Evolutionary conservation across 2,113 vertebrate species (phyloP), one percentile per base, ranked within the genome.

Genomic region (Delphinus delphis): DNA sequence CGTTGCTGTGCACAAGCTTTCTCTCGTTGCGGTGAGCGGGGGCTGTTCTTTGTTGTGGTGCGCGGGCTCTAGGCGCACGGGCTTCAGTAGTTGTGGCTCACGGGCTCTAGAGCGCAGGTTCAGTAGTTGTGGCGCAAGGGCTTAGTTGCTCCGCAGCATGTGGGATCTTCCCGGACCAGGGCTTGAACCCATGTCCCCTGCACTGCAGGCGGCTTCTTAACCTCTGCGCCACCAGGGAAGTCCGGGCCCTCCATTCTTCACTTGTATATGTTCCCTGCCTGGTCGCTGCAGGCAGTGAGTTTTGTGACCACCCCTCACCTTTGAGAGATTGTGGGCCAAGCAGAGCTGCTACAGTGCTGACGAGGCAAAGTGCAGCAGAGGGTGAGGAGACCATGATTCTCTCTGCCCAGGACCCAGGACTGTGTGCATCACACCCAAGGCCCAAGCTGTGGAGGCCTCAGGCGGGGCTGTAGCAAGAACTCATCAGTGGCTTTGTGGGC

Each of bases 21-120:
- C 50, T 53, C 4, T 53, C 3, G 50, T 53, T 53, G 1, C 1
- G 1, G 50, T 0, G 50, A 53, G 50, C 14, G 0, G 4, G 50
- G 53, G 14, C 53, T 53, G 1, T 5, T 53, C 53, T 53, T 53
- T 4, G 5, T 17, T 17, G 53, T 0, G 1, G 53, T 17, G 53
- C 53, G 15, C 5, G 53, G 53, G 53, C 53, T 6, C 15, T 53
- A 53, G 53, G 53, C 53, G 5, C 53, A 6, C 0, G 0, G 53
- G 15, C 1, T 53, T 53, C 53, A 53, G 15, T 53, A 53, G 15
- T 17, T 53, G 53, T 53, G 53, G 53, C 15, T 6, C 15, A 0
- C 15, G 0, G 53, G 15, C 53, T 53, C 53, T 53, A 53, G 5
- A 53, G 14, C 0, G 0, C 53, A 18, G 53, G 15, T 14, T 17